Evolutionary conservation across 1,140 invertebrate genomes (phyloP).

Genomic region (Brachionus rotundiformis): DNA sequence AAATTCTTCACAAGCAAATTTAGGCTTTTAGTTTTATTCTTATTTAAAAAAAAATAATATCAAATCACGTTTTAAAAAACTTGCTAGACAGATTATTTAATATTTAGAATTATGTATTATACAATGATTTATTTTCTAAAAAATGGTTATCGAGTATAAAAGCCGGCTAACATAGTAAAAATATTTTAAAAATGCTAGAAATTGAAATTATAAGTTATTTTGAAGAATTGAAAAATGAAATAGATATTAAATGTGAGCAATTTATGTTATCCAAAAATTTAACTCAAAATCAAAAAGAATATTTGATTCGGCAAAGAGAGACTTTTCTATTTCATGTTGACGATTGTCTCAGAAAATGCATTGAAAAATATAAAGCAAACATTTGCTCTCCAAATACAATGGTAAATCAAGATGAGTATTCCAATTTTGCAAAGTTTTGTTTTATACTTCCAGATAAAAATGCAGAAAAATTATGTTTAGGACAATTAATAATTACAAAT

Average conservation of each 20-base stretch:
- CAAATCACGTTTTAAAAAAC: slow-evolving; percentile 3
- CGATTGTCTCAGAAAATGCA: background rate
- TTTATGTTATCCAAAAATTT: background rate
- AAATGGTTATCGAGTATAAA: background rate
- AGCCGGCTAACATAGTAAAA: too few species aligned
- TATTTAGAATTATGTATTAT: background rate
- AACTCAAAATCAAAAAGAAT: background rate
- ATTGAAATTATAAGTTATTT: background rate
- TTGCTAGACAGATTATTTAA: background rate
- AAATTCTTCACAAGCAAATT: background rate
- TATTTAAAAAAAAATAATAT: background rate
- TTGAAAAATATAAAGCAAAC: background rate
- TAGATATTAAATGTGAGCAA: background rate
- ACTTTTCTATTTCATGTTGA: background rate
- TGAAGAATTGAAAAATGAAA: background rate
- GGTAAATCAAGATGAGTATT: background rate
- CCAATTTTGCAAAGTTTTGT: background rate
- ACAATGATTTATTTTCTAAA: background rate
- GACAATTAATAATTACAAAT: background rate
- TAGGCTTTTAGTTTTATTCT: background rate
- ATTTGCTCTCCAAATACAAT: background rate
- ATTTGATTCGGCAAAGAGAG: background rate
- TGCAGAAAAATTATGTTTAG: background rate
- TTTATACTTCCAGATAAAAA: background rate
- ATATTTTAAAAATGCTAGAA: background rate